Conservation (phyloP, 2,888 invertebrate species). For the Volucella inanis region DNA sequence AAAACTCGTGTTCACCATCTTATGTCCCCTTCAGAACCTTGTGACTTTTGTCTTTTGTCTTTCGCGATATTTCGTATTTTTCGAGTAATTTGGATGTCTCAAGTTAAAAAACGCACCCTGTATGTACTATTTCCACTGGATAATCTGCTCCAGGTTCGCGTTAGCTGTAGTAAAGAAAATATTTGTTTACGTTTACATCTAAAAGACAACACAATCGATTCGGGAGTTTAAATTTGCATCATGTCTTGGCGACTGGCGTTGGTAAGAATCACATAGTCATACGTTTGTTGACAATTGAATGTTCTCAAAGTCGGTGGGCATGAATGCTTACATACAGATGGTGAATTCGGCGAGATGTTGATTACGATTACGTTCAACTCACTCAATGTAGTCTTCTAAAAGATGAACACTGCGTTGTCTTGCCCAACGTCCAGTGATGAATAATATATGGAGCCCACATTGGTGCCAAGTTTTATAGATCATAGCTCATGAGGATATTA, state of each 20-base stretch:
- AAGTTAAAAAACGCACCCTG: too few species aligned
- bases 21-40: too few species aligned
- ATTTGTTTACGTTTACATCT: conserved; percentile 14
- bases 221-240: conserved; percentile 76
- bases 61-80: too few species aligned
- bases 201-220: conserved; percentile 15
- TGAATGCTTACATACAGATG: conserved; percentile 78
- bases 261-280: conserved; percentile 80
- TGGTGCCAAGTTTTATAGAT: conserved; percentile 80
- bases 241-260: conserved; percentile 78
- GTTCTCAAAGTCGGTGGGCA: conserved; percentile 78
- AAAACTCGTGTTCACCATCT: too few species aligned
- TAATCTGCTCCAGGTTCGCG: not conserved
- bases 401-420: conserved; percentile 56
- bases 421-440: conserved; percentile 80
- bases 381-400: conserved; percentile 66
- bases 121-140: conserved; percentile 5
- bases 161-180: not conserved
- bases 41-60: too few species aligned
- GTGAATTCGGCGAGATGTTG: conserved; percentile 79
- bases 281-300: conserved; percentile 78
- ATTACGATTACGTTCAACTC: conserved; percentile 80
- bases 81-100: too few species aligned
- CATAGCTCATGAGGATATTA: conserved; percentile 81
- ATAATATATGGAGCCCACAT: conserved; percentile 80